phyloP scores from a whole-genome alignment of 2,888 invertebrate genomes.

The Hydriomena furcata region DNA sequence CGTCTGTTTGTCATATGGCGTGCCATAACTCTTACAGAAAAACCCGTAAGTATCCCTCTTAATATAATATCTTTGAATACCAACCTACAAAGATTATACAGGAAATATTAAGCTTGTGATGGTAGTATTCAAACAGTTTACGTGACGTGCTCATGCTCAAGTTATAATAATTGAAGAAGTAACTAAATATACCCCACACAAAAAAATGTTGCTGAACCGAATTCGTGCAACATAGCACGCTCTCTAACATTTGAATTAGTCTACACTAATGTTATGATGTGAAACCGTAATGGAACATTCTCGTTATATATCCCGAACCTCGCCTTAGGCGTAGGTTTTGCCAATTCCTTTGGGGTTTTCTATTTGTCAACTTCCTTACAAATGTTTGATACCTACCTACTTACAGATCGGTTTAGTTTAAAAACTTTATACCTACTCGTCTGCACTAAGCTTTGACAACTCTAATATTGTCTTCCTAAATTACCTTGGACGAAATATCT shows the following conservation, averaged over 20 bases:
- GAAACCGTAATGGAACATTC: constrained; percentile 8
- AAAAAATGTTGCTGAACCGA: constrained; percentile 7
- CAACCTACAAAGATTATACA: too few species aligned
- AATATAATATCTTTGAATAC: too few species aligned
- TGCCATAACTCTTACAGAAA: constrained; percentile 74
- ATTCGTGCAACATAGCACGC: constrained; percentile 18
- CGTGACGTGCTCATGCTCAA: not conserved
- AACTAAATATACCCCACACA: not conserved
- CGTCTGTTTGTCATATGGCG: constrained; percentile 75
- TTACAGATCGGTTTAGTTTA: too few species aligned
- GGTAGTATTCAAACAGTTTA: too few species aligned
- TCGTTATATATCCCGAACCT: not conserved
- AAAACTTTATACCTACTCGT: too few species aligned
- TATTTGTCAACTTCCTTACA: not conserved
- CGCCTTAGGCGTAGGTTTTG: not conserved
- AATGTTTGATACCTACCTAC: too few species aligned
- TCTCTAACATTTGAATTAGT: constrained; percentile 16
- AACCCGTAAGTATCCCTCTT: constrained; percentile 56
- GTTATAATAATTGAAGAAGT: not conserved
- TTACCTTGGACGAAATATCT: too few species aligned
- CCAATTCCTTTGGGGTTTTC: not conserved
- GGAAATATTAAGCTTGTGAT: too few species aligned
- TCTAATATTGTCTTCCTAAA: too few species aligned
- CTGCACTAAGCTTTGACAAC: too few species aligned
- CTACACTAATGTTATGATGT: constrained; percentile 13